Percentiles rank a stretch among this genome's conserved stretches.
These are phyloP conservation scores for Drosophila paulistorum DNA, from an alignment of 1,140 invertebrate species.

Conservation along the genomic window DNA sequence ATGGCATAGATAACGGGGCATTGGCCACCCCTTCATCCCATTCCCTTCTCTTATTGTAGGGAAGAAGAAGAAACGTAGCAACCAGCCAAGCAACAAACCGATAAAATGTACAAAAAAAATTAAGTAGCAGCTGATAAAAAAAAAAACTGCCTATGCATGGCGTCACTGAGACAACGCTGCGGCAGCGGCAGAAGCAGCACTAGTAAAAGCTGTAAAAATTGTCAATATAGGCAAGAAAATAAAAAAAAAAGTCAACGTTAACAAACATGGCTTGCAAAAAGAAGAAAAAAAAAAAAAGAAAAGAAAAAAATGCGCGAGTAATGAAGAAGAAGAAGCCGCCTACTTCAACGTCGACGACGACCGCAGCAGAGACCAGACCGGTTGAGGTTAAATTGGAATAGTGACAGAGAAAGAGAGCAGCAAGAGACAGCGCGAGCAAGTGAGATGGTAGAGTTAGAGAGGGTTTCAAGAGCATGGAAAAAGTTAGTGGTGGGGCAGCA, in stretches of 20 bases:
- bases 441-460: slow-evolving; percentile 45
- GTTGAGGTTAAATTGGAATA: slow-evolving; percentile 80
- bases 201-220: slow-evolving; percentile 75
- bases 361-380: slow-evolving; percentile 70
- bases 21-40: slow-evolving; percentile 60
- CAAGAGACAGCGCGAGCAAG: slow-evolving; percentile 25
- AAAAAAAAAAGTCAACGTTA: slow-evolving; percentile 53
- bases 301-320: slow-evolving; percentile 77
- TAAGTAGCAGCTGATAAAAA: slow-evolving; percentile 66
- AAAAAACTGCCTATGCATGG: slow-evolving; percentile 73
- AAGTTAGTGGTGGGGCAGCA: neutral
- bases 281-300: slow-evolving; percentile 65
- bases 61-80: slow-evolving; percentile 45
- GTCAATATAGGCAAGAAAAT: slow-evolving; percentile 60
- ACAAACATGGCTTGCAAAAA: slow-evolving; percentile 61
- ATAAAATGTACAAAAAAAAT: slow-evolving; percentile 32
- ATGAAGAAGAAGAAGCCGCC: slow-evolving; percentile 70
- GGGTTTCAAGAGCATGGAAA: slow-evolving; percentile 23
- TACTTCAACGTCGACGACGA: slow-evolving; percentile 53
- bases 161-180: slow-evolving; percentile 61
- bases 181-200: slow-evolving; percentile 46
- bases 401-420: slow-evolving; percentile 44
- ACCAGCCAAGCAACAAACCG: slow-evolving; percentile 65
- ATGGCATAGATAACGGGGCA: slow-evolving; percentile 70
- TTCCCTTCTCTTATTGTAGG: slow-evolving; percentile 34